Conservation (phyloP, 30 jellyfish, hydroid and myxozoan species). For the Chironex yamaguchii region DNA sequence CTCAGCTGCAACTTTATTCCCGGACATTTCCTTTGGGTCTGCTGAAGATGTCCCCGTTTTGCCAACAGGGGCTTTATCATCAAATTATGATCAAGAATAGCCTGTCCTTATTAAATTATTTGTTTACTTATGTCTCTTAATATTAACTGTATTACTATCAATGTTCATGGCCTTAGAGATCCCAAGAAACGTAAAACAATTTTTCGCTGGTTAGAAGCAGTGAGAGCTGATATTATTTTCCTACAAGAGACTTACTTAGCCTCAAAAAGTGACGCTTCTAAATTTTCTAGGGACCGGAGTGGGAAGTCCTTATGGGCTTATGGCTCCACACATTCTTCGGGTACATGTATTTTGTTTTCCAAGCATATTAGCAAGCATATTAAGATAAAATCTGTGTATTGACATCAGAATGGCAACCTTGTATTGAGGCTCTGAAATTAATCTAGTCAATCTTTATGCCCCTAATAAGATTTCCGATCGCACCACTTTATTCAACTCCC, state of each 20-base stretch:
- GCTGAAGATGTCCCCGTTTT: no score
- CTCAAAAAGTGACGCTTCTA: neutral
- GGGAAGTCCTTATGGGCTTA: neutral
- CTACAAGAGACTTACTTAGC: neutral
- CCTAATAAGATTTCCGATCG: conserved; percentile 12
- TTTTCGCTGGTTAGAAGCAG: neutral
- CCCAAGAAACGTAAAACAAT: neutral
- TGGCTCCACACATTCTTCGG: conserved; percentile 4
- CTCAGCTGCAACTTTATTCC: no score
- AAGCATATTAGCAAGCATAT: neutral
- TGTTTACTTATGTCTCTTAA: no score
- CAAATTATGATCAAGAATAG: no score
- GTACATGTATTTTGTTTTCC: neutral
- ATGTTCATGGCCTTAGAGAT: neutral
- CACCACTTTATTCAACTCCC: neutral
- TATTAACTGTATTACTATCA: neutral
- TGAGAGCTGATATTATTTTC: neutral
- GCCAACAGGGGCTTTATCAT: no score
- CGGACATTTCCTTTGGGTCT: no score
- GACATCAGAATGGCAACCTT: conserved; percentile 1
- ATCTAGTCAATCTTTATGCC: conserved; percentile 32
- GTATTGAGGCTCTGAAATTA: neutral
- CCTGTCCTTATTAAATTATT: no score
- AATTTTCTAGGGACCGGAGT: neutral
- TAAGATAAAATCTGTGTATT: neutral